Base-by-base conservation (phyloP, 2,797 vertebrate genomes). In the Arctocebus calabarensis region DNA sequence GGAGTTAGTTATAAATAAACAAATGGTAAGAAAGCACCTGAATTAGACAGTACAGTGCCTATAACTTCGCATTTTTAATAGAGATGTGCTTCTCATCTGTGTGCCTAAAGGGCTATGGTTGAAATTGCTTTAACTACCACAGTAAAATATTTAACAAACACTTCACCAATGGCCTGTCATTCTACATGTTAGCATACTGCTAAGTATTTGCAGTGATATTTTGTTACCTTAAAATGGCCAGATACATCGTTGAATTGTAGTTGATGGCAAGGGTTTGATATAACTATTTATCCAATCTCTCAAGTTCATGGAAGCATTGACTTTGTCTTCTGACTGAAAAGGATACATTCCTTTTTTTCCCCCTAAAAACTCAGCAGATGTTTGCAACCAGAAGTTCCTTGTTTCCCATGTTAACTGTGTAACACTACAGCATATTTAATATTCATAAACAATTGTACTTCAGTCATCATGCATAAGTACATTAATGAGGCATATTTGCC, bases 41-140 rank as follows among this genome's bases (percentile, higher is more conserved):
- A 96, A 95, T 96, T 92, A 94, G 88, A 97, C 77, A 95, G 86
- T 87, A 75, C 62, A 90, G 93, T 95, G 95, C 96, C 96, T 97
- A 85, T 91, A 96, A 90, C 62, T 95, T 96, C 62, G 93, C 84
- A 81, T 95, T 92, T 79, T 81, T 95, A 88, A 75, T 88, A 94
- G 87, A 91, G 88, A 92, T 96, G 88, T 57, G 64, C 94, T 97
- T 97, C 93, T 96, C 74, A 25, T 94, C 83, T 94, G 64, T 62
- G 95, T 96, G 92, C 95, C 96, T 97, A 96, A 96, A 96, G 94
- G 97, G 96, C 96, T 97, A 94, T 96, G 84, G 95, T 97, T 96
- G 95, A 97, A 96, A 94, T 90, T 92, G 96, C 94, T 97, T 96
- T 97, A 94, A 96, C 34, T 94, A 83, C 92, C 79, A 87, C 86